Base-by-base conservation (phyloP, 2,113 vertebrate genomes). In the Halichoeres trimaculatus region DNA sequence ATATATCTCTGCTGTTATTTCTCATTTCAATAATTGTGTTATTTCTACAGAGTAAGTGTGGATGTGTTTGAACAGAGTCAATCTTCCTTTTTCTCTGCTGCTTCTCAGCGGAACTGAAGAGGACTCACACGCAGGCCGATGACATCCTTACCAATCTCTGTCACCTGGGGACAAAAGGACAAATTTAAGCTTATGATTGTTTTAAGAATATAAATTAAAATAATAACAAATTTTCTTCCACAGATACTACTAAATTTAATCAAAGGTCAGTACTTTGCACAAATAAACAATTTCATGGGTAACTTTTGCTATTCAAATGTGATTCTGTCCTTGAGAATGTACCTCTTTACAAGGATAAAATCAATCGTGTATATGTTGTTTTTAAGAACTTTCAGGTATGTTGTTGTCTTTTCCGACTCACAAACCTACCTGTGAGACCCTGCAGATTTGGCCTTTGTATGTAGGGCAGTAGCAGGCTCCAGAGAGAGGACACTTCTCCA, bases 71-170 rank as follows among this genome's bases (percentile, higher is more conserved):
- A 24, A 22, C 26, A 59, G 22, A n/a, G 59, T n/a, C 40, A 65
- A 40, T 48, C 11, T 36, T 34, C 1, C 0, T 47, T 40, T 62
- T 23, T 67, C 50, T 35, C 19, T 26, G 13, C 0, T 0, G 56
- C 60, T 19, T 70, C 77, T 94, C 80, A 99, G 54, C 98, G 98
- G 93, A 99, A 99, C 94, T 99, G 98, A 59, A 99, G 95, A 0
- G 96, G 95, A 86, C 98, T 99, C 90, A 99, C 96, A 8, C 98
- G 94, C 87, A 99, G 91, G 35, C 98, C 98, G 4, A 99, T 95
- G 77, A 97, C 97, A 3, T 99, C 98, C 85, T 95, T 99, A 36
- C 98, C 98, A 0, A 99, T 96, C 92, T 99, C 97, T 0, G 97
- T 99, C 78, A 94, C 98, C 98, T 99, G 62, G 3, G 59, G 30